These are phyloP conservation scores for Argopecten irradians DNA, from an alignment of 1,140 invertebrate species.

Conservation along the genomic window DNA sequence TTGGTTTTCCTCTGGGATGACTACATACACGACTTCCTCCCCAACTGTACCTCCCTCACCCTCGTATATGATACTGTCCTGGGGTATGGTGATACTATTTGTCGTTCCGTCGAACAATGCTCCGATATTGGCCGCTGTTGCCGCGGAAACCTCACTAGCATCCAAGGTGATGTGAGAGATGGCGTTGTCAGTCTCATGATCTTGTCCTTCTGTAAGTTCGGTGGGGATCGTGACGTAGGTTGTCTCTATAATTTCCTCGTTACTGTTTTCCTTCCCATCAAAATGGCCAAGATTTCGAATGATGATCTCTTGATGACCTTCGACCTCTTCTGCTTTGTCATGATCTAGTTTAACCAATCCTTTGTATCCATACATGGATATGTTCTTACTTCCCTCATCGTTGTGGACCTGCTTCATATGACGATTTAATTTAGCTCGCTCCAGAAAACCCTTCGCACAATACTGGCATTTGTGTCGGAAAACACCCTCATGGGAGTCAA, in stretches of 20 bases:
- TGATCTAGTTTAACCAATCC: background rate
- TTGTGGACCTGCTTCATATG: conserved; percentile 49
- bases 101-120: conserved; percentile 47
- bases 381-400: background rate
- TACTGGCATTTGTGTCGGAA: conserved; percentile 50
- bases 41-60: conserved; percentile 42
- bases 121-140: conserved; percentile 41
- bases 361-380: background rate
- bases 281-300: conserved; percentile 31
- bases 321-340: background rate
- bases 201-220: conserved; percentile 25
- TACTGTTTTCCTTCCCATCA: background rate
- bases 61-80: conserved; percentile 50
- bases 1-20: conserved; percentile 54
- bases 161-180: conserved; percentile 48
- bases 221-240: conserved; percentile 20
- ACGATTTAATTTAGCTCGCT: conserved; percentile 49
- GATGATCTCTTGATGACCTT: conserved; percentile 26
- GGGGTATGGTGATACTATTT: conserved; percentile 49
- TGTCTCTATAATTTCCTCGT: conserved; percentile 47
- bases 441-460: conserved; percentile 50
- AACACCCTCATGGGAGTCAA: conserved; percentile 51
- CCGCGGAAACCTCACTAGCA: conserved; percentile 40
- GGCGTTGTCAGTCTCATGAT: conserved; percentile 27
- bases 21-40: conserved; percentile 52